Percentiles rank a stretch among this genome's conserved stretches.
Conservation (phyloP, 2,888 invertebrate genomes). For the Plebejus argus region DNA sequence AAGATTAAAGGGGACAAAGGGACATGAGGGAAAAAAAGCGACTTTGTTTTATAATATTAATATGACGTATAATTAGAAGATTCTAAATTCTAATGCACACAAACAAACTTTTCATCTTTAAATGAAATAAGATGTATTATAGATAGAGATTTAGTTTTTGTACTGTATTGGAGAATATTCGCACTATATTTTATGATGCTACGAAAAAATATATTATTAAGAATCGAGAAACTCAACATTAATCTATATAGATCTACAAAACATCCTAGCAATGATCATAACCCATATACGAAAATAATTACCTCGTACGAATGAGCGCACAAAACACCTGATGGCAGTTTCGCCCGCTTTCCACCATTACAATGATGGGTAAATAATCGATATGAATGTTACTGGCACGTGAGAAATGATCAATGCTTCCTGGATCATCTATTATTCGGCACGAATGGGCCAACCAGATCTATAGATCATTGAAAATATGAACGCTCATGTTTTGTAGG, state of each 20-base stretch:
- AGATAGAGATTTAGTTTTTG: no score
- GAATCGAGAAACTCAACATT: neutral
- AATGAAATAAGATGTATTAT: no score
- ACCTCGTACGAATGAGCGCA: neutral
- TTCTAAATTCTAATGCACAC: no score
- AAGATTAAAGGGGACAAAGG: no score
- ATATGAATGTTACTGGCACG: neutral
- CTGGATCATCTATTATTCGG: neutral
- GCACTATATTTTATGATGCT: no score
- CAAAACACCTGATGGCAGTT: neutral
- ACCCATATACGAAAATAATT: slow-evolving; percentile 6
- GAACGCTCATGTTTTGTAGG: neutral
- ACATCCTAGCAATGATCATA: neutral
- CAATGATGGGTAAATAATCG: slow-evolving; percentile 20
- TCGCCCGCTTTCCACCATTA: slow-evolving; percentile 10
- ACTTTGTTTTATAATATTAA: no score
- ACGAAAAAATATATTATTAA: no score
- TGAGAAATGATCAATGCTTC: slow-evolving; percentile 1
- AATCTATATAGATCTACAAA: neutral
- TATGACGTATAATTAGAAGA: no score
- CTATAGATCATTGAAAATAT: neutral
- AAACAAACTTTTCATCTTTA: no score
- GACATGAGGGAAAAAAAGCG: no score
- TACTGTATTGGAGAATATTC: no score
- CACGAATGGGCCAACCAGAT: neutral